These are phyloP conservation scores for Pinna nobilis DNA, from an alignment of 1,140 invertebrate species.

Conservation along the genomic window DNA sequence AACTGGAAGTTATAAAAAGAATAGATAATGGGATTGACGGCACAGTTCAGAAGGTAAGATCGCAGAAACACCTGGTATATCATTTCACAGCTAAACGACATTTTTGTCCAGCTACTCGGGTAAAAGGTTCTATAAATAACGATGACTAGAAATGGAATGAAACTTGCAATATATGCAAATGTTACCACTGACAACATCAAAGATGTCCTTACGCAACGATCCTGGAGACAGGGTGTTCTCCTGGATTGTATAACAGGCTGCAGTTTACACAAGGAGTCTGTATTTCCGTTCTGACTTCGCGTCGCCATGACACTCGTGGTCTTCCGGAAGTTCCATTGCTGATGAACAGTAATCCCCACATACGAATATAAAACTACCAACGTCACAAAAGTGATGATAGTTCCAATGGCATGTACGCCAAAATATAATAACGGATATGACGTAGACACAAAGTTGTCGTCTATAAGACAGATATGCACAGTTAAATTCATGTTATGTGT, in stretches of 20 bases:
- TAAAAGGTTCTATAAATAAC: constrained; percentile 33
- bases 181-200: constrained; percentile 39
- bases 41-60: constrained; percentile 64
- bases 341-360: constrained; percentile 26
- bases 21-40: constrained; percentile 61
- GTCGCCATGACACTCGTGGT: not conserved
- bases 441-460: constrained; percentile 10
- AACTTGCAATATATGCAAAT: constrained; percentile 35
- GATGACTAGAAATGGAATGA: constrained; percentile 42
- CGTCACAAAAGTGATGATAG: constrained; percentile 25
- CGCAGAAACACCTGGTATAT: constrained; percentile 53
- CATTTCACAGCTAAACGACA: constrained; percentile 29
- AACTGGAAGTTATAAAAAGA: constrained; percentile 59
- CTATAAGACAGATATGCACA: constrained; percentile 19
- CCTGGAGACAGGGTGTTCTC: not conserved
- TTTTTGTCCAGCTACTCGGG: constrained; percentile 23
- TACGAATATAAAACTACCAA: constrained; percentile 32
- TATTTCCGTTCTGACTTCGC: not conserved
- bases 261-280: not conserved
- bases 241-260: not conserved
- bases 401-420: constrained; percentile 21
- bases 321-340: constrained; percentile 33
- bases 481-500: constrained; percentile 3
- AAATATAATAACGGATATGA: constrained; percentile 25
- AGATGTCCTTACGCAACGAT: constrained; percentile 39